phyloP scores from a whole-genome alignment of 1,140 invertebrate genomes.

The Aethina tumida region DNA sequence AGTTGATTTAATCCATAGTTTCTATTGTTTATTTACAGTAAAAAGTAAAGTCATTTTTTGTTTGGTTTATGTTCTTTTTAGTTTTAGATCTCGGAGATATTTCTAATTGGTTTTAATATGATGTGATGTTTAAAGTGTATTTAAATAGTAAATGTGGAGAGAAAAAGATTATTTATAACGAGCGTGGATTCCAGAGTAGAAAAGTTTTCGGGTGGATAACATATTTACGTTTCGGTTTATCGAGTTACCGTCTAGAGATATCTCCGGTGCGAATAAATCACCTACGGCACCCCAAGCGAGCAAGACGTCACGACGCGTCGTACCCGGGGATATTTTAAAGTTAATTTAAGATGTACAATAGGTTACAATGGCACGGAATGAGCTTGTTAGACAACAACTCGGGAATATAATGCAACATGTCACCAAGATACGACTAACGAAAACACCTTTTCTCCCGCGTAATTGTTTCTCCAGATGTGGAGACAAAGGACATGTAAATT shows the following conservation, averaged over 20 bases:
- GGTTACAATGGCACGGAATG: slow-evolving; percentile 24
- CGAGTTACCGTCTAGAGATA: slow-evolving; percentile 15
- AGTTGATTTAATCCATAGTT: too few species aligned
- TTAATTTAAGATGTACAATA: slow-evolving; percentile 30
- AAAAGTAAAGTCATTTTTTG: too few species aligned
- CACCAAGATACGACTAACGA: slow-evolving; percentile 19
- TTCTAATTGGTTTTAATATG: too few species aligned
- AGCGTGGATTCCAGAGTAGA: too few species aligned
- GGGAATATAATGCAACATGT: slow-evolving; percentile 22
- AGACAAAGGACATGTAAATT: slow-evolving; percentile 23
- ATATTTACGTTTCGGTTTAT: slow-evolving; percentile 8
- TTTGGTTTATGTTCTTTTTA: too few species aligned
- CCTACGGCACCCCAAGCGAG: slow-evolving; percentile 16
- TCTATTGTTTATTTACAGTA: too few species aligned
- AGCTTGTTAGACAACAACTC: slow-evolving; percentile 25
- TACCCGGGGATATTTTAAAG: slow-evolving; percentile 24
- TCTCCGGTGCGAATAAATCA: slow-evolving; percentile 23
- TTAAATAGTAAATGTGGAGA: too few species aligned
- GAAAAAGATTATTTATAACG: too few species aligned
- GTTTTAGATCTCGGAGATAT: too few species aligned
- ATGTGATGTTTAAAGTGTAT: too few species aligned
- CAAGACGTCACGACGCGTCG: neutral
- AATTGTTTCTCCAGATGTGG: slow-evolving; percentile 18
- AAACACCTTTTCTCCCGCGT: slow-evolving; percentile 21
- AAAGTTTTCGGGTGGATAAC: slow-evolving; percentile 1